These are phyloP conservation scores for Metalampra italica DNA, from an alignment of 2,888 invertebrate species.

Conservation along the genomic window DNA sequence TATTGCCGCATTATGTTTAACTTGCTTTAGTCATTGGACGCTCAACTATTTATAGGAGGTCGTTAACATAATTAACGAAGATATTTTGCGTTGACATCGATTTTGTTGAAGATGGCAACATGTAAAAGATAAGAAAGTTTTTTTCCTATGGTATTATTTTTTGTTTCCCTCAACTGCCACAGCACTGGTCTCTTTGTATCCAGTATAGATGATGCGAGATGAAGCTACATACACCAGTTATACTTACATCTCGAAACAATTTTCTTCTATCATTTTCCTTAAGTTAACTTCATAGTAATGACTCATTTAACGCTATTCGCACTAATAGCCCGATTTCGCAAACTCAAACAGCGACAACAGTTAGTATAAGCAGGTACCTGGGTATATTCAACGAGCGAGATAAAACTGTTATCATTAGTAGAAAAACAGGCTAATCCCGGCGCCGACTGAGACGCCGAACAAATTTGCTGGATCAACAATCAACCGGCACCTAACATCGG, in stretches of 20 bases:
- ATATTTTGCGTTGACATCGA: not conserved
- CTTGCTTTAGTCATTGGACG: constrained; percentile 13
- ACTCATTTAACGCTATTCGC: not conserved
- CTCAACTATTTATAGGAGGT: constrained; percentile 10
- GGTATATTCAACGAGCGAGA: constrained; percentile 36
- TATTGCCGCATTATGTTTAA: constrained; percentile 29
- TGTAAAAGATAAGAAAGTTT: too few species aligned
- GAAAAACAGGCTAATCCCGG: constrained; percentile 72
- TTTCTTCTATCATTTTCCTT: not conserved
- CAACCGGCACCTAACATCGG: constrained; percentile 60
- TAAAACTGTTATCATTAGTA: constrained; percentile 65
- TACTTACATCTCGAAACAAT: too few species aligned
- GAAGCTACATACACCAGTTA: too few species aligned
- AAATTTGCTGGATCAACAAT: constrained; percentile 74
- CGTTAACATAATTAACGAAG: constrained; percentile 3
- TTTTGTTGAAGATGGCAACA: too few species aligned
- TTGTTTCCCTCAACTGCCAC: too few species aligned
- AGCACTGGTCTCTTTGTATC: too few species aligned
- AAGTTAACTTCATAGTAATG: not conserved
- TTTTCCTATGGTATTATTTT: too few species aligned
- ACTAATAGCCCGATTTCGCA: constrained; percentile 33
- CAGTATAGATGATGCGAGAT: too few species aligned
- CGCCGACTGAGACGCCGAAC: constrained; percentile 60
- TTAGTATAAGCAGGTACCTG: constrained; percentile 41
- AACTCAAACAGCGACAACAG: constrained; percentile 45